Base-by-base conservation (phyloP, 2,888 invertebrate genomes). In the Caenorhabditis parvicauda region DNA sequence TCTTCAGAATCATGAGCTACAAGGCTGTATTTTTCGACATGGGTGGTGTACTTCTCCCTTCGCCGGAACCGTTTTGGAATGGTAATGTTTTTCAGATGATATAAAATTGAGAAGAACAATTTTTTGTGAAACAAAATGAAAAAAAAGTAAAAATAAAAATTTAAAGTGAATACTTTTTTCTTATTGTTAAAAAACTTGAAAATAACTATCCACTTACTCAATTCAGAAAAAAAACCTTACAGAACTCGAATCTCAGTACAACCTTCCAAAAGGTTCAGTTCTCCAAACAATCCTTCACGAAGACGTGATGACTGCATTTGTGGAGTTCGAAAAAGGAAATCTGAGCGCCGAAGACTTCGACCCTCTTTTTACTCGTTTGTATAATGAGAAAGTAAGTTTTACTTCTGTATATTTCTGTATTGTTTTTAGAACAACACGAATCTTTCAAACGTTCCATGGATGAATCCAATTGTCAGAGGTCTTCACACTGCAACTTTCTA, bases 1-100 rank as follows among this genome's bases (percentile, higher is more conserved):
- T 5, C 17, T n/a, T 24, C 21, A 22, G 43, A 17, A 12, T 24
- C 43, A 43, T 19, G n/a, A 22, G 12, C 43, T 2, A 43, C 22
- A 72, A 71, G 59, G 83, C 83, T 14, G 83, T 84, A 7, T 82
- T 84, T 50, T 84, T 84, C 77, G 84, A 84, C 70, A 77, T 84
- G 81, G 84, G 84, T 32, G 84, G 84, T 3, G 84, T 84, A 0
- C 63, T 84, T 0, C 60, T 83, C 1, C 83, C 83, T 1, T 76
- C 81, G 3, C 84, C 84, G 3, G 63, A 77, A 50, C 48, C 58
- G 7, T 46, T 76, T 19, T 83, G 83, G 79, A 56, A 53, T 38
- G 56, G 76, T 78, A 27, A 48, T 45, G 14, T 39, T 1, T n/a
- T 35, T 42, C 24, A 12, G 29, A n/a, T 17, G 6, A 21, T 5